phyloP scores from a whole-genome alignment of 2,888 invertebrate genomes.

The Endomychus coccineus region DNA sequence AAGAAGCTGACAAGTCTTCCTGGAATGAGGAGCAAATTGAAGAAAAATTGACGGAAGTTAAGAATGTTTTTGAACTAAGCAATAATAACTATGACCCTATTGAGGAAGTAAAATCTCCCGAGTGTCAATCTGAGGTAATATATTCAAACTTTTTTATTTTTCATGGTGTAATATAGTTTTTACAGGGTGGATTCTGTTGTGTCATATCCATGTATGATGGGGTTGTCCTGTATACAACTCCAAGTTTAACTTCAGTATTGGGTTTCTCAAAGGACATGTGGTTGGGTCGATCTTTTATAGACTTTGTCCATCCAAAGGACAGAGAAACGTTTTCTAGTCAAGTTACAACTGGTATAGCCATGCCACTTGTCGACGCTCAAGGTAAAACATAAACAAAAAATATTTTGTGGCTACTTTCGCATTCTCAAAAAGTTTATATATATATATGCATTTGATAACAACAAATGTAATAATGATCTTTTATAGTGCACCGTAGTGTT shows the following conservation, averaged over 20 bases:
- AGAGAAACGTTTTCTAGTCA: constrained; percentile 67
- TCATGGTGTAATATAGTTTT: too few species aligned
- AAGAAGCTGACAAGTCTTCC: not conserved
- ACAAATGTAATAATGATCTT: too few species aligned
- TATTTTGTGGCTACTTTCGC: too few species aligned
- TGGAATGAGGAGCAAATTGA: too few species aligned
- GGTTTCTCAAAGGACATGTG: constrained; percentile 80
- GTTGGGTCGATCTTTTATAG: constrained; percentile 78
- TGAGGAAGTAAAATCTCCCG: not conserved
- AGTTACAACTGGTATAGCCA: constrained; percentile 59
- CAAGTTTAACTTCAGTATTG: constrained; percentile 58
- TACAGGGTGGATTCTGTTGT: constrained; percentile 73
- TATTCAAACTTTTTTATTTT: too few species aligned
- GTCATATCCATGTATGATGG: constrained; percentile 81
- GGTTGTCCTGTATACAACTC: constrained; percentile 67
- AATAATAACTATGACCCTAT: not conserved
- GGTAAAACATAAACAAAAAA: constrained; percentile 37
- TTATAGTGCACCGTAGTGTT: too few species aligned
- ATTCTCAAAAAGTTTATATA: too few species aligned
- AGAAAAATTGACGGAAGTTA: not conserved
- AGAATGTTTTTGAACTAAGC: not conserved
- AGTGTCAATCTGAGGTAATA: not conserved
- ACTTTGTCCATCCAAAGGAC: constrained; percentile 76
- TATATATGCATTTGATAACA: too few species aligned
- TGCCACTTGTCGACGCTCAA: constrained; percentile 50